A percentile compares a stretch with the other conserved stretches of the same genome.
Conservation (phyloP, 2,888 invertebrate genomes). For the Eurois occulta region DNA sequence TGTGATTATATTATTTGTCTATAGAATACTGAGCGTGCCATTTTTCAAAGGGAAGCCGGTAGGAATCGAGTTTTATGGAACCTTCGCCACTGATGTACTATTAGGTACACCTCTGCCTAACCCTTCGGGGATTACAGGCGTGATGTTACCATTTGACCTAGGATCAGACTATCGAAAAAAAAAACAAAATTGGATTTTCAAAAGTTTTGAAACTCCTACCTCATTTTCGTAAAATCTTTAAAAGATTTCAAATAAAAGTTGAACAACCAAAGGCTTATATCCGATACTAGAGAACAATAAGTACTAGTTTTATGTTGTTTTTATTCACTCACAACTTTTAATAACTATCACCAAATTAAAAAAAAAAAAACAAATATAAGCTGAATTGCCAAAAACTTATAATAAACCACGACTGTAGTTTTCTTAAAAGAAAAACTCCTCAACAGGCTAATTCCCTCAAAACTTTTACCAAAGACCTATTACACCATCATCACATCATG, state of each 20-base stretch:
- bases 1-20: too few relatives aligned
- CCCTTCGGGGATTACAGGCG: too few relatives aligned
- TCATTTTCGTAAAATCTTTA: background rate
- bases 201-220: too few relatives aligned
- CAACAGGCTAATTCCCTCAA: background rate
- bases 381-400: background rate
- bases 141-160: too few relatives aligned
- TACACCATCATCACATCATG: constrained; percentile 42
- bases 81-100: too few relatives aligned
- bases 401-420: background rate
- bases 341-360: constrained; percentile 5
- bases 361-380: background rate
- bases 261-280: background rate
- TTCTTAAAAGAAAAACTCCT: background rate
- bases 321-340: background rate
- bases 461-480: background rate
- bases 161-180: background rate
- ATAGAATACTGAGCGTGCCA: too few relatives aligned
- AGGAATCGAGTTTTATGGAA: too few relatives aligned
- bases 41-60: too few relatives aligned
- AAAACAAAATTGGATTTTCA: too few relatives aligned
- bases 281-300: background rate
- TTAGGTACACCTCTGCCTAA: too few relatives aligned
- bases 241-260: background rate
- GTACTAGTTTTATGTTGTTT: background rate